Percentiles rank a stretch among this genome's conserved stretches.
Conservation (phyloP, 1,140 invertebrate species). For the Patella vulgata region DNA sequence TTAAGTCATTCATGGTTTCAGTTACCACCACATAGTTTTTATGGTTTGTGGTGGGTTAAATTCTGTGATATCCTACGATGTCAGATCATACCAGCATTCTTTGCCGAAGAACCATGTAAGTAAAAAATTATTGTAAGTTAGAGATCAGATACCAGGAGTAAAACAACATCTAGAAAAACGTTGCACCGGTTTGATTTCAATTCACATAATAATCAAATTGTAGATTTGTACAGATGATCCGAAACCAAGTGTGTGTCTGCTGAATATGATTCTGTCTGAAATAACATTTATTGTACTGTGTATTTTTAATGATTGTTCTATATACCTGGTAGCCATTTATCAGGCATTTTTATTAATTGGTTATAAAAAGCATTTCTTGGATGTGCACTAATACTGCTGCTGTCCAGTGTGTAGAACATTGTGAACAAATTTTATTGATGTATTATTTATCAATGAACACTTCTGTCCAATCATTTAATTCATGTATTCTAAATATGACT, state of each 20-base stretch:
- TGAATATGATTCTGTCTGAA: too few relatives aligned
- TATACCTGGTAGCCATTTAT: too few relatives aligned
- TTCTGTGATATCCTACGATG: slow-evolving; percentile 42
- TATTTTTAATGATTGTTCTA: too few relatives aligned
- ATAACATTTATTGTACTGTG: too few relatives aligned
- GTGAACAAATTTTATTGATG: too few relatives aligned
- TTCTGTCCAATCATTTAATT: too few relatives aligned
- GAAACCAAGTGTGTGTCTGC: neutral
- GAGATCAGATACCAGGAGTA: neutral
- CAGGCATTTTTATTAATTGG: too few relatives aligned
- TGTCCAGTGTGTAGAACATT: too few relatives aligned
- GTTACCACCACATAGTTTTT: slow-evolving; percentile 36
- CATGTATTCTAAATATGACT: too few relatives aligned
- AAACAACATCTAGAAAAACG: neutral
- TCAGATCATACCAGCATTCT: slow-evolving; percentile 43
- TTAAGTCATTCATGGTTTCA: slow-evolving; percentile 41
- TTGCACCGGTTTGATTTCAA: neutral
- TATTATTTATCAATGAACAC: too few relatives aligned
- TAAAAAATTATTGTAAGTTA: neutral
- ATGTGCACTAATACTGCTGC: too few relatives aligned
- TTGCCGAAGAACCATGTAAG: slow-evolving; percentile 43
- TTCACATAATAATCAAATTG: neutral
- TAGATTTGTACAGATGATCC: neutral
- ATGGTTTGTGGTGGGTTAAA: slow-evolving; percentile 39
- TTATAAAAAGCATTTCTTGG: too few relatives aligned